Evolutionary conservation across 2,113 vertebrate species (phyloP), one percentile per base, ranked within the genome.

Genomic region (Syrrhaptes paradoxus): DNA sequence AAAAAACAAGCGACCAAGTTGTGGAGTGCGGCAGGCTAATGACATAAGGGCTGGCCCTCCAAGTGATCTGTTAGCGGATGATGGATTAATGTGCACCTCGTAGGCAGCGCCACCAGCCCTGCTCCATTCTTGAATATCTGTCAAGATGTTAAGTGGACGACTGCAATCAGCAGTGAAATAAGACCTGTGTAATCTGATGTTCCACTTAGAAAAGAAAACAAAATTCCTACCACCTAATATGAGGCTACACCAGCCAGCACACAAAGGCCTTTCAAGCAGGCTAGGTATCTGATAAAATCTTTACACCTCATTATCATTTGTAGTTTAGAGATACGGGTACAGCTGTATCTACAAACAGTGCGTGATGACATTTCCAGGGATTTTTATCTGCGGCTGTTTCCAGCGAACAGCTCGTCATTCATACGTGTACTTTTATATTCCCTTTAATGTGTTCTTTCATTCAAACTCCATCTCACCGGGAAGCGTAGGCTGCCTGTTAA

Each of bases 171-270:
- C 97, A 96, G 96, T 98, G 98, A 99, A 99, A 99, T 98, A 98
- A 98, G 98, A 99, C 98, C 98, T 94, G 97, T 97, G 98, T 98
- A 98, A 98, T 99, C 98, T 98, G 98, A 98, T 99, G 98, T 98
- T 98, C 98, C 98, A 98, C 98, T 98, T 98, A 98, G 96, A 96
- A 98, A 98, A 97, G 98, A 98, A 98, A 98, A 98, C 97, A 98
- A 96, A 96, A 97, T 97, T 96, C 95, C 85, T 95, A 67, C 65
- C 63, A 95, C 93, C 96, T 82, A 83, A 83, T 88, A 96, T 83
- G 89, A 93, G 87, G 71, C 96, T 76, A 73, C 93, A 94, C 79
- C 93, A 74, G 82, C 73, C 72, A 97, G 96, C 97, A 92, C 96
- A 96, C 93, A 97, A 89, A 86, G 87, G 83, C 38, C 96, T 97